A percentile compares a stretch with the other conserved stretches of the same genome.
These are phyloP conservation scores for Onychostoma macrolepis DNA, from an alignment of 2,113 vertebrate genomes.

Conservation along the genomic window DNA sequence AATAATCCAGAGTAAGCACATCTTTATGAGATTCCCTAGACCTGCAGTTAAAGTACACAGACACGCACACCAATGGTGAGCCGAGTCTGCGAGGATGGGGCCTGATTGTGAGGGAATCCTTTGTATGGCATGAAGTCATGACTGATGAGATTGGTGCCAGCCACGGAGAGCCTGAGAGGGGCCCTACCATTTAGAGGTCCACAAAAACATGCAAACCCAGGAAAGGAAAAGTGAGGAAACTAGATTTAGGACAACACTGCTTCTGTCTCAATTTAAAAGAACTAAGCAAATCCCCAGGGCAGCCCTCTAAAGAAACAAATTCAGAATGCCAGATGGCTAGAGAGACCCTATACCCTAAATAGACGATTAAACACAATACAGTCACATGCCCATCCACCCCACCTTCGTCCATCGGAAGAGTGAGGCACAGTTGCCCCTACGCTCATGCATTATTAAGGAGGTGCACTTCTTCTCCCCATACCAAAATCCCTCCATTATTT, in stretches of 20 bases:
- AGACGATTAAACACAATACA: constrained; percentile 37
- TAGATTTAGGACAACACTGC: constrained; percentile 21
- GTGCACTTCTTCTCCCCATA: constrained; percentile 47
- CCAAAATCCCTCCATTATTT: constrained; percentile 60
- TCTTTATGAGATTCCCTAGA: constrained; percentile 42
- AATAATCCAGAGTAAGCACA: constrained; percentile 33
- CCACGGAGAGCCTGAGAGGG: constrained; percentile 39
- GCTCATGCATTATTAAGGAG: constrained; percentile 61
- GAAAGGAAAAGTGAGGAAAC: background rate
- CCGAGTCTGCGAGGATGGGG: background rate
- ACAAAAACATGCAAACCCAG: constrained; percentile 27
- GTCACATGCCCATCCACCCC: constrained; percentile 23
- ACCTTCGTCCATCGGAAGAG: background rate
- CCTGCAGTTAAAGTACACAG: constrained; percentile 37
- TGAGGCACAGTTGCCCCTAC: constrained; percentile 15
- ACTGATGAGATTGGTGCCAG: constrained; percentile 54
- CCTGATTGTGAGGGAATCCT: constrained; percentile 50
- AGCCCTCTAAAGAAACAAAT: constrained; percentile 11
- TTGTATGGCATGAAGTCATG: constrained; percentile 55
- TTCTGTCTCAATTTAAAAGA: constrained; percentile 13
- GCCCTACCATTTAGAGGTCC: constrained; percentile 28
- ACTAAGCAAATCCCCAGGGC: constrained; percentile 5
- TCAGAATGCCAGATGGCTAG: constrained; percentile 36
- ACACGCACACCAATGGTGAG: background rate
- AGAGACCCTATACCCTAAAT: constrained; percentile 30